Evolutionary conservation across 2,888 invertebrate genomes (phyloP).

Genomic region (Colletes collaris): DNA sequence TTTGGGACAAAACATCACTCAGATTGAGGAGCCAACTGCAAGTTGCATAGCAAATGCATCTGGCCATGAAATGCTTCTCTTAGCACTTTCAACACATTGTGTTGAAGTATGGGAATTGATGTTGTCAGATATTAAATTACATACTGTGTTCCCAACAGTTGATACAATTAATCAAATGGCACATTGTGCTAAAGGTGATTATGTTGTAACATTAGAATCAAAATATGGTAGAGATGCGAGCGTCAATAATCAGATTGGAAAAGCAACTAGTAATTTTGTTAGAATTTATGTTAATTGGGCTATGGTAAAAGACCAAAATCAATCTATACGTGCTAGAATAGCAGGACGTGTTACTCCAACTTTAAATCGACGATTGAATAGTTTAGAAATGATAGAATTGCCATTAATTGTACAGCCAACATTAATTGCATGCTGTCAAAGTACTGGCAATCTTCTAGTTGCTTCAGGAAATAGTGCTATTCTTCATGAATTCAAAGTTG

Average conservation of each 20-base stretch:
- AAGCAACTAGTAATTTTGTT: constrained; percentile 84
- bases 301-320: constrained; percentile 81
- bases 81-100: constrained; percentile 86
- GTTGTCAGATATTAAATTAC: constrained; percentile 80
- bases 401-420: constrained; percentile 86
- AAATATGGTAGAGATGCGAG: constrained; percentile 81
- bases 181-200: constrained; percentile 89
- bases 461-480: constrained; percentile 83
- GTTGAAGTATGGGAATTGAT: constrained; percentile 86
- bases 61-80: constrained; percentile 84
- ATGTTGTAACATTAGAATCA: constrained; percentile 87
- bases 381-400: constrained; percentile 90
- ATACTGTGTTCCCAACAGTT: constrained; percentile 89
- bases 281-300: constrained; percentile 91
- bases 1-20: constrained; percentile 86
- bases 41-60: constrained; percentile 85
- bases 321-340: constrained; percentile 88
- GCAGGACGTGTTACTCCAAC: constrained; percentile 91
- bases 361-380: constrained; percentile 86
- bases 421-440: constrained; percentile 87
- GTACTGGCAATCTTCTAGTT: constrained; percentile 83
- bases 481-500: constrained; percentile 86
- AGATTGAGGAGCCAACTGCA: constrained; percentile 87
- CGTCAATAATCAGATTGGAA: constrained; percentile 59
- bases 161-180: constrained; percentile 88